Base-by-base conservation (phyloP, 1,140 invertebrate genomes). In the Orchestia grillus region DNA sequence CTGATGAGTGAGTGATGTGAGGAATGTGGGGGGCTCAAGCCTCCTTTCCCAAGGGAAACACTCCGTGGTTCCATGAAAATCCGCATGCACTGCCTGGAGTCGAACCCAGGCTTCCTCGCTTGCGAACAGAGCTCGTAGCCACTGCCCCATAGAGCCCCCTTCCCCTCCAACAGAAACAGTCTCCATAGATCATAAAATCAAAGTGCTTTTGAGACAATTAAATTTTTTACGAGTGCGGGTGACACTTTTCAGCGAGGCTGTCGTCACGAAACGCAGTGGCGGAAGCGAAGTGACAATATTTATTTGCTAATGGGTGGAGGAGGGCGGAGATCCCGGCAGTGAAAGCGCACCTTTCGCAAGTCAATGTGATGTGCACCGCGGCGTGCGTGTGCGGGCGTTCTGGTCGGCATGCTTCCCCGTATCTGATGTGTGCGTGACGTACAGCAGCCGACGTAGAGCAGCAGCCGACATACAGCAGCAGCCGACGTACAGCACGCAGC, bases 241-340 rank as follows among this genome's bases (percentile, higher is more conserved):
- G 62, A 19, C 62, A 28, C 62, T 77, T 77, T 77, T 28, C 11
- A 77, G 36, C 36, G 62, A 36, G 36, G 36, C 62, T 77, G 62
- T 36, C 62, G 62, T 77, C 62, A 77, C 62, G 62, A 77, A 77
- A 77, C 28, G 62, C 62, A 77, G 36, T 77, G 62, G 62, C 62
- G 62, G 62, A 77, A 77, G 62, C 62, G 15, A 77, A 77, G 62
- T 19, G 62, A 77, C 62, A 77, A 77, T n/a, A 77, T 77, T 36
- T 77, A 77, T 77, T 77, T 77, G 62, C 62, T 77, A 77, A 77
- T 77, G 62, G 62, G 62, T 53, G 47, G 47, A 77, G 62, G 62
- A 77, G 28, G 62, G 28, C 62, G 62, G 62, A 36, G 62, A 77
- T 3, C 15, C 1, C 36, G 62, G 62, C 15, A 19, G 62, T 77